A percentile compares a stretch with the other conserved stretches of the same genome.
These are phyloP conservation scores for Desmophyllum pertusum DNA, from an alignment of 92 coral and sea anemone species.

Conservation along the genomic window DNA sequence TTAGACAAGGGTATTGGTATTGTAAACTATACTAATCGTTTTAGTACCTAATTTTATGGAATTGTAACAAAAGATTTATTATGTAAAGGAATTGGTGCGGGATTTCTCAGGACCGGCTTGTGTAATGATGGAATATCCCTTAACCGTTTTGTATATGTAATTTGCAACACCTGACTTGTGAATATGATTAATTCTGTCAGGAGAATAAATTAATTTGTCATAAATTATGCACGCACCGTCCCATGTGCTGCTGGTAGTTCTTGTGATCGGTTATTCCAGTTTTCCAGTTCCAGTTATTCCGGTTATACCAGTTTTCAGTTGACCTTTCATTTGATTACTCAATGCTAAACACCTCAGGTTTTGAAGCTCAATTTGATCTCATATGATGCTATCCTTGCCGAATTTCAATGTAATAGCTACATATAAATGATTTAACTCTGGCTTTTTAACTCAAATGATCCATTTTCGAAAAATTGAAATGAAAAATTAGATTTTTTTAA, in stretches of 20 bases:
- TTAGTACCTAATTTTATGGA: slow-evolving; percentile 52
- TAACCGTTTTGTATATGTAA: slow-evolving; percentile 20
- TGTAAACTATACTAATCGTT: slow-evolving; percentile 30
- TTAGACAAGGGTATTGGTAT: slow-evolving; percentile 50
- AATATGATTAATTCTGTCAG: slow-evolving; percentile 37
- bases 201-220: not conserved
- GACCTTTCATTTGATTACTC: too few species aligned
- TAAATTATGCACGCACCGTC: not conserved
- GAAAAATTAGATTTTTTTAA: not conserved
- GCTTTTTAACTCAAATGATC: not conserved
- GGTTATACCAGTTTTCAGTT: not conserved
- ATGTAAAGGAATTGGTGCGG: slow-evolving; percentile 52
- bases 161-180: slow-evolving; percentile 25
- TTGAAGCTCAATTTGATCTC: not conserved
- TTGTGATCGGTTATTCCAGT: not conserved
- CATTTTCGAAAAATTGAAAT: not conserved
- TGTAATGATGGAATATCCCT: not conserved
- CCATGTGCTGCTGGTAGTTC: not conserved
- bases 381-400: not conserved
- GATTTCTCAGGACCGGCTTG: slow-evolving; percentile 1
- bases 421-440: not conserved
- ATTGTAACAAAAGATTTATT: slow-evolving; percentile 45
- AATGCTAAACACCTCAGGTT: not conserved
- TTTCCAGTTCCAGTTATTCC: too few species aligned
- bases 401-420: not conserved